Conservation (phyloP, 2,888 invertebrate genomes). For the Coelinius sp. region DNA sequence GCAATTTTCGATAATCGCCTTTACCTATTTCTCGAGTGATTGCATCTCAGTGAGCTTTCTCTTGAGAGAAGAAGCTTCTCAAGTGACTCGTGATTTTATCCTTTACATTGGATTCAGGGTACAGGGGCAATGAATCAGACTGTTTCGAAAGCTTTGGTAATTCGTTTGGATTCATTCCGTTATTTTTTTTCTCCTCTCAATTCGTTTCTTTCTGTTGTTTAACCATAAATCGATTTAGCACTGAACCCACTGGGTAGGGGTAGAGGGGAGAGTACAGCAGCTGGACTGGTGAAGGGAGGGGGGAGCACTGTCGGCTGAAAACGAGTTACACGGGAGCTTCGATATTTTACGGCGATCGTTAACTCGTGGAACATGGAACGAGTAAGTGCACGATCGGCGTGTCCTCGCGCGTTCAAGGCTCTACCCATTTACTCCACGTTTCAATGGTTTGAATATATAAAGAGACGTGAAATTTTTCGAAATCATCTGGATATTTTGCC, state of each 20-base stretch:
- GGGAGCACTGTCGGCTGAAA: constrained; percentile 36
- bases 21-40: constrained; percentile 14
- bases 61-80: neutral
- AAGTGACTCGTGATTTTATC: constrained; percentile 12
- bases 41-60: constrained; percentile 19
- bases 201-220: neutral
- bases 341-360: constrained; percentile 49
- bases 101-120: constrained; percentile 1
- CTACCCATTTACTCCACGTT: constrained; percentile 31
- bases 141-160: constrained; percentile 18
- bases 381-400: constrained; percentile 31
- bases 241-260: neutral
- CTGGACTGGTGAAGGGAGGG: neutral
- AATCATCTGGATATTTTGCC: neutral
- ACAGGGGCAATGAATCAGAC: neutral
- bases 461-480: constrained; percentile 1
- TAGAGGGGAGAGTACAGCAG: neutral
- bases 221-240: constrained; percentile 23
- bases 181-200: neutral
- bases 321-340: constrained; percentile 50
- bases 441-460: constrained; percentile 5
- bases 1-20: constrained; percentile 25
- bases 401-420: constrained; percentile 33
- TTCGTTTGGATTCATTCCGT: neutral
- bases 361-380: constrained; percentile 47